A percentile compares a stretch with the other conserved stretches of the same genome.
phyloP scores from a whole-genome alignment of 1,140 invertebrate genomes.

The Procambarus clarkii region DNA sequence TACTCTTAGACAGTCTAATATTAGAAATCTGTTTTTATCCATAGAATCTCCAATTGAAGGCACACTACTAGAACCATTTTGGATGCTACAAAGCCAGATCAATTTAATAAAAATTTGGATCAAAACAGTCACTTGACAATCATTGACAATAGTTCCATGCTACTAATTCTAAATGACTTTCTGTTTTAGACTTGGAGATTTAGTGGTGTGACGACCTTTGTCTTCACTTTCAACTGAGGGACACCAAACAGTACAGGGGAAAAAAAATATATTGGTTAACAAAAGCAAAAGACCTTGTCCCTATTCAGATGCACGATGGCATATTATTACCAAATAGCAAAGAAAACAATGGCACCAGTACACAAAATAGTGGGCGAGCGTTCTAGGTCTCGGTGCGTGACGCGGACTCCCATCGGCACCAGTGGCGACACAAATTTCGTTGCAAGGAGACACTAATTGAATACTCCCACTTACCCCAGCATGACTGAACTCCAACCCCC shows the following conservation, averaged over 20 bases:
- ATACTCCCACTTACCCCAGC: neutral
- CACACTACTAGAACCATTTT: constrained; percentile 52
- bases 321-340: neutral
- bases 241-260: neutral
- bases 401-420: no score
- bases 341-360: neutral
- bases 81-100: constrained; percentile 37
- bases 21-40: constrained; percentile 23
- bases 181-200: neutral
- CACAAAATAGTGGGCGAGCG: neutral
- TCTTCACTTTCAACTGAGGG: neutral
- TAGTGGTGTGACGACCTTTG: neutral
- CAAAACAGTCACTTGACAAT: neutral
- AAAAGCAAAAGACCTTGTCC: neutral
- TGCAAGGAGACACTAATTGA: neutral
- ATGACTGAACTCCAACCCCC: neutral
- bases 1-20: constrained; percentile 43
- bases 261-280: neutral
- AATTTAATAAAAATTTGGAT: neutral
- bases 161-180: neutral
- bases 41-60: constrained; percentile 39
- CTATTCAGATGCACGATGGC: neutral
- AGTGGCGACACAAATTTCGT: no score
- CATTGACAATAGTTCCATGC: neutral
- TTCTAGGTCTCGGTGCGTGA: no score